Conservation (phyloP, 1,140 invertebrate genomes). For the Pteromalus puparum region DNA sequence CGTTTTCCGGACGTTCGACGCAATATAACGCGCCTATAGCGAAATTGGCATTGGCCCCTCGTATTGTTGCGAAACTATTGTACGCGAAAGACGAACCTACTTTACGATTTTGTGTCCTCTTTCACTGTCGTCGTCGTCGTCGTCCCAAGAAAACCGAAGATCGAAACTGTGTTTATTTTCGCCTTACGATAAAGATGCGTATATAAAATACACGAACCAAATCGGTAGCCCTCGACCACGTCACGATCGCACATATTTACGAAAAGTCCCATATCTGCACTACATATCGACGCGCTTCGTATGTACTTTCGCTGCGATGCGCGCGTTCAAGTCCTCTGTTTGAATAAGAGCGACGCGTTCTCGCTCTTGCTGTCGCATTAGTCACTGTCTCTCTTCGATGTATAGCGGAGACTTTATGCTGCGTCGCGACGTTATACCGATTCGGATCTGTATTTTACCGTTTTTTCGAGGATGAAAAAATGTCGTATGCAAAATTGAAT, state of each 20-base stretch:
- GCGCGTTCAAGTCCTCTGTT: conserved; percentile 38
- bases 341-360: conserved; percentile 1
- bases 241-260: too few species aligned
- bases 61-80: conserved; percentile 31
- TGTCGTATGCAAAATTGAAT: not conserved
- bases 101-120: not conserved
- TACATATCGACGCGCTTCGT: too few species aligned
- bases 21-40: not conserved
- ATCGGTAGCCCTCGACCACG: not conserved
- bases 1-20: conserved; percentile 30
- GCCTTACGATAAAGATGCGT: not conserved
- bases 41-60: conserved; percentile 6
- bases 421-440: not conserved
- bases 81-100: conserved; percentile 1
- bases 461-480: not conserved
- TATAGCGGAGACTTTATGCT: not conserved
- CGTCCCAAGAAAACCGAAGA: not conserved
- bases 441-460: not conserved
- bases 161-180: conserved; percentile 2
- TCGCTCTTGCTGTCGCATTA: conserved; percentile 27
- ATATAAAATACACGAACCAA: not conserved
- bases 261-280: too few species aligned
- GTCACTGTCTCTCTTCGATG: not conserved
- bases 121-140: not conserved
- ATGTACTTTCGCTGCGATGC: conserved; percentile 60